Conservation (phyloP, 2,797 vertebrate genomes). For the Luscinia megarhynchos region DNA sequence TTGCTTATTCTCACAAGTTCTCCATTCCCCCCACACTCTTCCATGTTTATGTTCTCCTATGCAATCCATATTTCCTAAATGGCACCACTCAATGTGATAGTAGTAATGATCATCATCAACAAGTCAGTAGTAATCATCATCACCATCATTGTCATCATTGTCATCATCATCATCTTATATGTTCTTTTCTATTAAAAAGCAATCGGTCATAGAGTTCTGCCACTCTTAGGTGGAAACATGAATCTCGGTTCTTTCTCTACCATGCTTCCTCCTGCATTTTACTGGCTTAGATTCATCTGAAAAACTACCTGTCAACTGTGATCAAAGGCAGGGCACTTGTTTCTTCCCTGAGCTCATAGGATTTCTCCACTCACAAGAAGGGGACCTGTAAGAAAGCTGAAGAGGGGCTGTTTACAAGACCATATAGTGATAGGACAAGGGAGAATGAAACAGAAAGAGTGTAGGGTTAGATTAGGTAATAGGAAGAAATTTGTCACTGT, state of each 20-base stretch:
- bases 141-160: no score
- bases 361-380: not conserved
- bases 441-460: not conserved
- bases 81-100: accelerated
- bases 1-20: not conserved
- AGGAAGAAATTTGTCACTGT: not conserved
- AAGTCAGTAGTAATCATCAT: not conserved
- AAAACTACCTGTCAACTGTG: not conserved
- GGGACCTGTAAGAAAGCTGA: not conserved
- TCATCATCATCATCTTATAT: not conserved
- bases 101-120: not conserved
- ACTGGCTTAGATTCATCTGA: not conserved
- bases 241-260: not conserved
- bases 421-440: not conserved
- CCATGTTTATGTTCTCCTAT: not conserved
- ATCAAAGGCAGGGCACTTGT: not conserved
- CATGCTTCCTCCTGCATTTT: not conserved
- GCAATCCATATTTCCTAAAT: not conserved
- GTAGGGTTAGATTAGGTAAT: not conserved
- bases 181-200: not conserved
- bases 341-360: not conserved
- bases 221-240: not conserved
- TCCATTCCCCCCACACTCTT: not conserved
- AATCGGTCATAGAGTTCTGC: not conserved
- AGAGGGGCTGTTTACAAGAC: not conserved